phyloP scores from a whole-genome alignment of 2,797 vertebrate species.

The Pangasius mekongensis region DNA sequence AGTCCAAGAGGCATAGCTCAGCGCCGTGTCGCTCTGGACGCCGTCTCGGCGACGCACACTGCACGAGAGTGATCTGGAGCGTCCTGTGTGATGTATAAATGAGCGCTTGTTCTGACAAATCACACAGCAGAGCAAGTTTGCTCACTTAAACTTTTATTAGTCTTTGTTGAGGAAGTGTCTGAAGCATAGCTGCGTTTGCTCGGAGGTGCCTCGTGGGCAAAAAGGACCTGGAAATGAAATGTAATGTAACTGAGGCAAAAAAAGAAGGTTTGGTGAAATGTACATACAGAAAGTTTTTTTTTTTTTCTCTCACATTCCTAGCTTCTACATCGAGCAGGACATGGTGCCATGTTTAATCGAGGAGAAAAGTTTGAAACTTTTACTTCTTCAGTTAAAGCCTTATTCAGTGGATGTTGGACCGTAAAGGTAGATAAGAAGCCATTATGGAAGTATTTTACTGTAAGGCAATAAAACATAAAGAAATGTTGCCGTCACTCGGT shows the following conservation, averaged over 20 bases:
- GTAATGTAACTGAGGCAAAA: constrained; percentile 45
- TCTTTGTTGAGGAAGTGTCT: constrained; percentile 45
- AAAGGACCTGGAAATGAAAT: constrained; percentile 44
- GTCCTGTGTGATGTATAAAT: constrained; percentile 41
- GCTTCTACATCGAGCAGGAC: neutral
- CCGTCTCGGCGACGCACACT: neutral
- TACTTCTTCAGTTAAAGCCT: neutral
- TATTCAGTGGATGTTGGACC: neutral
- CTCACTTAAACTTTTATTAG: constrained; percentile 53
- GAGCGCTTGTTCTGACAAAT: constrained; percentile 27
- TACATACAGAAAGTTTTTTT: constrained; percentile 4
- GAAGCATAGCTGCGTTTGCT: constrained; percentile 53
- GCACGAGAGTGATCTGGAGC: neutral
- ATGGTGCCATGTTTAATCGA: too few species aligned
- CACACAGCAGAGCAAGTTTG: constrained; percentile 28
- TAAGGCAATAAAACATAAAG: neutral
- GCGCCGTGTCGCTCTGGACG: neutral
- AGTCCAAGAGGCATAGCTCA: neutral
- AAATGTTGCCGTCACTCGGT: neutral
- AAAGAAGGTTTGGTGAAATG: constrained; percentile 63
- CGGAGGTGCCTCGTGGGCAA: constrained; percentile 60
- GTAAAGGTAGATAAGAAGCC: neutral
- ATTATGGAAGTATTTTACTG: neutral
- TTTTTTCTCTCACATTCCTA: neutral
- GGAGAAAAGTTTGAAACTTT: neutral